A percentile compares a stretch with the other conserved stretches of the same genome.
Evolutionary conservation across 2,888 invertebrate species (phyloP).

Genomic region (Altica lythri): DNA sequence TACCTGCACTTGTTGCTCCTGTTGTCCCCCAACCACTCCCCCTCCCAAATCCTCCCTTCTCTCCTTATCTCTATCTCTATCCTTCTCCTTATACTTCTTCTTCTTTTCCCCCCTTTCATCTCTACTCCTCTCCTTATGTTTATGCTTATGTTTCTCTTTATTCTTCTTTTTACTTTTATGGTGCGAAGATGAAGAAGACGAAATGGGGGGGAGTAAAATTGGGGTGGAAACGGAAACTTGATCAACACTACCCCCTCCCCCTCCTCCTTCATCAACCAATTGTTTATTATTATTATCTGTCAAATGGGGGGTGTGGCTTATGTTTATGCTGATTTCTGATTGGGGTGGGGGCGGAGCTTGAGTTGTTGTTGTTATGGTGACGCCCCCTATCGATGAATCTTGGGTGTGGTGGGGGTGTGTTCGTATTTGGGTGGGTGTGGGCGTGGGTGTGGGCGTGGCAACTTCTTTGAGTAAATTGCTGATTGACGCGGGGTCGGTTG

Average conservation of each 20-base stretch:
- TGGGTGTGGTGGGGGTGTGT: no score
- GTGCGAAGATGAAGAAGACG: no score
- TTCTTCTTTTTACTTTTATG: conserved; percentile 68
- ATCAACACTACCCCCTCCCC: no score
- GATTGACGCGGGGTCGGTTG: conserved; percentile 73
- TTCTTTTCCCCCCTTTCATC: no score
- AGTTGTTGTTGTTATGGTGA: conserved; percentile 46
- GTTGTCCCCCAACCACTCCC: no score
- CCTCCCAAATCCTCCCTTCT: conserved; percentile 54
- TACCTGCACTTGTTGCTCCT: no score
- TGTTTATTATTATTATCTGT: conserved; percentile 19
- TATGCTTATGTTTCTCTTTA: conserved; percentile 78
- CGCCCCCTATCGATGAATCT: no score
- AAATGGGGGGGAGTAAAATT: no score
- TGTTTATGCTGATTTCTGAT: no score
- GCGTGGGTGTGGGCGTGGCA: conserved; percentile 47
- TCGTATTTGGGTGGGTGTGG: conserved; percentile 49
- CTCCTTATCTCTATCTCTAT: conserved; percentile 67
- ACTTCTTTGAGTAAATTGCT: conserved; percentile 71
- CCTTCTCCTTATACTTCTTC: conserved; percentile 70
- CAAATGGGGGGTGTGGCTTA: conserved; percentile 43
- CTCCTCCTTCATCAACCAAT: no score
- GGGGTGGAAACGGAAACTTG: no score
- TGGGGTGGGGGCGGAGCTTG: conserved; percentile 47
- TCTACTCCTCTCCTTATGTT: conserved; percentile 72